Evolutionary conservation across 35 echinoderm and acorn worm species (phyloP), one percentile per base, ranked within the genome.

Genomic region (Ptychodera flava): DNA sequence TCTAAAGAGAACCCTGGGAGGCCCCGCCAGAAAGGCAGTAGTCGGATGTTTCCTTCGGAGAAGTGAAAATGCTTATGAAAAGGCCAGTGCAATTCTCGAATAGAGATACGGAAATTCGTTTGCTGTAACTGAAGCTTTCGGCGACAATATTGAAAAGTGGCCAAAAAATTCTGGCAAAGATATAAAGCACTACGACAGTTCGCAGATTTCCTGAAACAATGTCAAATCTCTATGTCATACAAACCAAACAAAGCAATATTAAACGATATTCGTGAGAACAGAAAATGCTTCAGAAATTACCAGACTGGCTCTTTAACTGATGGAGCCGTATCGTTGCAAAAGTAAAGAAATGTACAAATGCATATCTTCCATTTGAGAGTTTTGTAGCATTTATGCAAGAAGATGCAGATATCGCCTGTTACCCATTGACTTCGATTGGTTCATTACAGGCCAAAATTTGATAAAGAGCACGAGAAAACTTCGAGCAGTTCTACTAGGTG

Each of bases 51-150:
- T 86, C 35, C 78, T 80, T 31, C 22, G 77, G 35, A 34, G 6
- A 35, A 77, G 77, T 22, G 80, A 83, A 31, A 16, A 28, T 33
- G 88, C 89, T 78, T 91, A 80, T 32, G 28, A 86, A 37, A 81
- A 86, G 52, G 89, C 89, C 53, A 86, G 77, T 34, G 30, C 75
- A 28, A 16, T 84, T 28, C 75, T 90, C 16, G 89, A 90, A 77
- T 29, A 86, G 22, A 86, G 83, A 75, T 90, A 83, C 79, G 77
- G 89, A 28, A 85, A 90, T 52, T 35, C 82, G 0, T 84, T 35
- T 64, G 31, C 78, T 29, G 79, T 89, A 31, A 29, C 81, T 64
- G 45, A 89, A n/a, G 88, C 88, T 29, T 90, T 90, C 79, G 0
- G 89, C 28, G 79, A 82, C 82, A 16, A 52, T n/a, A 77, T 86